phyloP scores from a whole-genome alignment of 2,888 invertebrate genomes.

The Athalia cordata region DNA sequence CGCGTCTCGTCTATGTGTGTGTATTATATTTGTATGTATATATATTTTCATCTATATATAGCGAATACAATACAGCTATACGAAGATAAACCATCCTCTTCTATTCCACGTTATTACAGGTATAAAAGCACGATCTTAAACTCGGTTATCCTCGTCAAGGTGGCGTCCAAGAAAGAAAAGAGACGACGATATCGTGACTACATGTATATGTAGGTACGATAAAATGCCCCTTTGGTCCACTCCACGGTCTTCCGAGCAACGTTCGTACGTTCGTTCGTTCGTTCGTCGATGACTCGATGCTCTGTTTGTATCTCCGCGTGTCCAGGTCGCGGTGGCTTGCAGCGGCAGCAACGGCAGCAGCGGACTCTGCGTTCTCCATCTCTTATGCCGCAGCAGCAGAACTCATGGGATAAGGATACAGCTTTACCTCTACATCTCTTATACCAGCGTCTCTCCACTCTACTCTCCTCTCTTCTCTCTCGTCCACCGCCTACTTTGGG shows the following conservation, averaged over 20 bases:
- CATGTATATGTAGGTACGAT: constrained; percentile 4
- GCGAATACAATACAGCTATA: neutral
- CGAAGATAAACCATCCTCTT: constrained; percentile 10
- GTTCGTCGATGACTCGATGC: constrained; percentile 67
- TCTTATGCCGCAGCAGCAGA: constrained; percentile 11
- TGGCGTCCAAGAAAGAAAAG: constrained; percentile 50
- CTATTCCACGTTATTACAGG: neutral
- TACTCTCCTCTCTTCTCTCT: neutral
- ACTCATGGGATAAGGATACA: neutral
- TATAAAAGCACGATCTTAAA: constrained; percentile 11
- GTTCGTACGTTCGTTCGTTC: neutral
- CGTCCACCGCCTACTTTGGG: constrained; percentile 32
- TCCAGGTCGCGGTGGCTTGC: constrained; percentile 38
- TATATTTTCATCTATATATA: neutral
- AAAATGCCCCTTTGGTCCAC: constrained; percentile 37
- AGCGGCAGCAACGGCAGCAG: neutral
- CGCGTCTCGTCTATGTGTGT: constrained; percentile 17
- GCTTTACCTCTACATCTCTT: neutral
- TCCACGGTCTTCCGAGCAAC: constrained; percentile 36
- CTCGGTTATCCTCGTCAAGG: constrained; percentile 62
- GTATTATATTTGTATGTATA: neutral
- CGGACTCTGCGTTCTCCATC: constrained; percentile 33
- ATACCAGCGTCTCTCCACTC: neutral
- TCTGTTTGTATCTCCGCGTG: constrained; percentile 61
- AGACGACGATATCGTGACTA: constrained; percentile 46